A percentile compares a stretch with the other conserved stretches of the same genome.
Conservation (phyloP, 1,140 invertebrate genomes). For the Argopecten irradians region DNA sequence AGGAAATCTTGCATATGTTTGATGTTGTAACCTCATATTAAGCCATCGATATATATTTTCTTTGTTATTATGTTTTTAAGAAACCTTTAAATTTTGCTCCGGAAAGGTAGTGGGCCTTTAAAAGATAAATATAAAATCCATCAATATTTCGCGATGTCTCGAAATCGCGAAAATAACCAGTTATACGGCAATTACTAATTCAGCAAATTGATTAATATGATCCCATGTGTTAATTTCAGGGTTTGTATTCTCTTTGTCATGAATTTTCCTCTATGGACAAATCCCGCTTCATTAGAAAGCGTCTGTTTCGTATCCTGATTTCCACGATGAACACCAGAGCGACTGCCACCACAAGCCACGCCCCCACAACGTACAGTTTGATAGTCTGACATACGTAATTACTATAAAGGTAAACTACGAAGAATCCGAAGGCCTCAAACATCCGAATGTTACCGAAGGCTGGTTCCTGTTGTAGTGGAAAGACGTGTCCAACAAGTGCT, state of each 20-base stretch:
- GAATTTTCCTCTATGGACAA: not conserved
- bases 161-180: too few species aligned
- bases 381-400: not conserved
- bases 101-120: too few species aligned
- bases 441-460: constrained; percentile 1
- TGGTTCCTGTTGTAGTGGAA: not conserved
- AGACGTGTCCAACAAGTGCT: not conserved
- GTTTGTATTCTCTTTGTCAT: not conserved
- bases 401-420: not conserved
- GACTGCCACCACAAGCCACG: not conserved
- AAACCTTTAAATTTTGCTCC: too few species aligned
- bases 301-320: not conserved
- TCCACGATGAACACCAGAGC: not conserved
- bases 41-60: too few species aligned
- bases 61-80: too few species aligned
- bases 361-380: not conserved
- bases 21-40: too few species aligned
- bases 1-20: too few species aligned
- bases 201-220: too few species aligned
- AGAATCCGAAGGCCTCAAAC: not conserved
- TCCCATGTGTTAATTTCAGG: too few species aligned
- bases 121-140: too few species aligned
- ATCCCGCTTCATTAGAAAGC: not conserved
- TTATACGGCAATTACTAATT: too few species aligned
- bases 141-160: too few species aligned